Evolutionary conservation across 2,797 vertebrate species (phyloP).

Genomic region (Spheniscus humboldti): DNA sequence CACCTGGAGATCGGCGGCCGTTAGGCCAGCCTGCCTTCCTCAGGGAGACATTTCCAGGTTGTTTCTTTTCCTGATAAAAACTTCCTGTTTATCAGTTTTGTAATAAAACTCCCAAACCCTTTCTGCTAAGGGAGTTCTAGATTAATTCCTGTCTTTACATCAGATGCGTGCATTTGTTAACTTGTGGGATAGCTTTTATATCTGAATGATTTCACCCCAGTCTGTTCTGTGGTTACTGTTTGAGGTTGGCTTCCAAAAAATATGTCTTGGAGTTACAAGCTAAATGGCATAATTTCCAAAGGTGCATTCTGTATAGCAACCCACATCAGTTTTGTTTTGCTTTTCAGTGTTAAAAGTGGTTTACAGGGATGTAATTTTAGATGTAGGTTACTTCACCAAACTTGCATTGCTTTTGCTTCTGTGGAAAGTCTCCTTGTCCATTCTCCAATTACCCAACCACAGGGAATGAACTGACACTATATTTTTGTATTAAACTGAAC

Average conservation of each 20-base stretch:
- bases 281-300: neutral
- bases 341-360: neutral
- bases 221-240: neutral
- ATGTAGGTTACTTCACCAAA: neutral
- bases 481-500: neutral
- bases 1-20: neutral
- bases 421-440: neutral
- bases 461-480: neutral
- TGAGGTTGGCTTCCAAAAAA: neutral
- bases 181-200: neutral
- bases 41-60: neutral
- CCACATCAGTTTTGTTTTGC: neutral
- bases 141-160: neutral
- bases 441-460: neutral
- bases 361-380: neutral
- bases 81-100: neutral
- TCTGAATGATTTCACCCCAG: neutral
- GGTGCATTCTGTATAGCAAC: neutral
- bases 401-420: neutral
- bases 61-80: slow-evolving; percentile 28
- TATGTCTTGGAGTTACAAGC: neutral
- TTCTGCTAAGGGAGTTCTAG: neutral
- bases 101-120: neutral
- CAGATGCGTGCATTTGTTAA: neutral
- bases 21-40: neutral